Evolutionary conservation across 1,140 invertebrate genomes (phyloP), one percentile per base, ranked within the genome.

Genomic region (Drosophila simulans): DNA sequence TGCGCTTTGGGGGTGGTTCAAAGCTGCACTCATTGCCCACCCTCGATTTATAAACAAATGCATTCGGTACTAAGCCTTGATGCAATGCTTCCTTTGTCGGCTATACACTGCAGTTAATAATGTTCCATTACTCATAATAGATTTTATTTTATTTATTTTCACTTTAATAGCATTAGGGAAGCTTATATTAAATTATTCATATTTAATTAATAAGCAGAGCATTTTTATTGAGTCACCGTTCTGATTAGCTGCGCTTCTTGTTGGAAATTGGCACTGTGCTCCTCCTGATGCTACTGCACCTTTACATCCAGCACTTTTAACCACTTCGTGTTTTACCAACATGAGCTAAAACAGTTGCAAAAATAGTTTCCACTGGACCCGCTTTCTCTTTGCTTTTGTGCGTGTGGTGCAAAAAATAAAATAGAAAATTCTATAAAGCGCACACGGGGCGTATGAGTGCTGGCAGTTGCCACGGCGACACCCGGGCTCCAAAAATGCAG

Each of bases 381-480:
- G 20, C 48, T 4, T 13, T 13, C 31, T 25, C 42, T 27, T 31
- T 5, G 45, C 43, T 13, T 35, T 57, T 65, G 53, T 65, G 54
- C 57, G 64, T 77, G 34, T 40, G 45, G 10, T 11, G 45, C 13
- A 58, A 66, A 60, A 66, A 75, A 69, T 57, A 58, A 56, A 63
- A 76, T 60, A 78, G 58, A 71, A 78, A 78, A 78, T 78, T 78
- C 72, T 72, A 72, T 78, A 78, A 56, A 37, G 64, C 48, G 57
- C 74, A 77, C 74, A 77, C 52, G 27, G 52, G 66, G 74, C 58
- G 54, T 77, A 62, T 69, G 73, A 69, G 64, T 56, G 48, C 17
- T 66, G 35, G 35, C 70, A 53, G 63, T 77, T 77, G 63, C 64
- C 64, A 77, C 62, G 56, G 20, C 68, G 45, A 39, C 39, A 59